A percentile compares a stretch with the other conserved stretches of the same genome.
Evolutionary conservation across 2,888 invertebrate species (phyloP).

Genomic region (Hirtodrosophila trivittata): DNA sequence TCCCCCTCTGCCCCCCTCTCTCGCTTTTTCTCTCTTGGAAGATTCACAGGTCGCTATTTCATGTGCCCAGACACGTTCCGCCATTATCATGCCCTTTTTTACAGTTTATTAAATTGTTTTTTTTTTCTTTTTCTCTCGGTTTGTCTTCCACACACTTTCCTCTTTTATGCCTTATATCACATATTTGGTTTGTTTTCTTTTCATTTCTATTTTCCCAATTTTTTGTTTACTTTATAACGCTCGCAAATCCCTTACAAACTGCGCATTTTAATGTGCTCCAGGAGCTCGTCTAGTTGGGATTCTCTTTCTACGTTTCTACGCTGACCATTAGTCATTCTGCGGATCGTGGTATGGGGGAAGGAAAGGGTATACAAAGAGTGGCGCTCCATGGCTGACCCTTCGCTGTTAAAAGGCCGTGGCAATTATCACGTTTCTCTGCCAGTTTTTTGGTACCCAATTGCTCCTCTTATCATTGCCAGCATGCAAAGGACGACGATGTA

Average conservation of each 20-base stretch:
- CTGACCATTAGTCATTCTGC: slow-evolving; percentile 61
- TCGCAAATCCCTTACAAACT: slow-evolving; percentile 67
- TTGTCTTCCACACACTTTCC: slow-evolving; percentile 9
- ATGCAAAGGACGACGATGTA: background rate
- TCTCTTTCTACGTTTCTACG: slow-evolving; percentile 17
- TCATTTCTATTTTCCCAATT: slow-evolving; percentile 21
- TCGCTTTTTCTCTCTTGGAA: slow-evolving; percentile 1
- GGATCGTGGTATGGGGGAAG: slow-evolving; percentile 32
- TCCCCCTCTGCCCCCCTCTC: background rate
- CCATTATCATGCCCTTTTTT: slow-evolving; percentile 74
- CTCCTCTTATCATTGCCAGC: slow-evolving; percentile 12
- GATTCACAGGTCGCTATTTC: slow-evolving; percentile 47
- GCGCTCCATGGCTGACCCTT: slow-evolving; percentile 65
- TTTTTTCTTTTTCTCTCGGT: slow-evolving; percentile 15
- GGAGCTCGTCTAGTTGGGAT: slow-evolving; percentile 21
- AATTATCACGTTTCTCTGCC: slow-evolving; percentile 67
- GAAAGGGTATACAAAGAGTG: slow-evolving; percentile 10
- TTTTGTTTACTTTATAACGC: slow-evolving; percentile 51
- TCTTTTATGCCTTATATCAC: slow-evolving; percentile 10
- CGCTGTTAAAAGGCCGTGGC: slow-evolving; percentile 61
- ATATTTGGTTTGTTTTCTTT: slow-evolving; percentile 31
- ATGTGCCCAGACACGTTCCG: slow-evolving; percentile 61
- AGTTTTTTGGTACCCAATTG: slow-evolving; percentile 23
- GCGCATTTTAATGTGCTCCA: slow-evolving; percentile 73
- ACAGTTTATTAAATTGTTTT: slow-evolving; percentile 80